Evolutionary conservation across 1,140 invertebrate genomes (phyloP).

Genomic region (Trichoplusia ni): DNA sequence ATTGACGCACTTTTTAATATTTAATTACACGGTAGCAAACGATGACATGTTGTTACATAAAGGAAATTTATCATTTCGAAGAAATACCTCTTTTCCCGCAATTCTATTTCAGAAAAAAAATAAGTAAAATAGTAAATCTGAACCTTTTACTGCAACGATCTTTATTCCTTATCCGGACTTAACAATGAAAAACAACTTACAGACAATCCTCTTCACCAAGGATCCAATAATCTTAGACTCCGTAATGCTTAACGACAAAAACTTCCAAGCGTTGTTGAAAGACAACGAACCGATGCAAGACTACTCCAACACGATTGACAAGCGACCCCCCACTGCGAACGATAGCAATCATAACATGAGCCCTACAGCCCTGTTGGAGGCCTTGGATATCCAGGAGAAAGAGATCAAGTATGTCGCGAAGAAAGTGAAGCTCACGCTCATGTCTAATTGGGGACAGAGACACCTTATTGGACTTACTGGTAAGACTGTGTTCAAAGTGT

Average conservation of each 20-base stretch:
- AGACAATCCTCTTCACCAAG: slow-evolving; percentile 93
- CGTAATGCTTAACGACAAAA: slow-evolving; percentile 87
- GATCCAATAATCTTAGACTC: slow-evolving; percentile 88
- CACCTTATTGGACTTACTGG: slow-evolving; percentile 83
- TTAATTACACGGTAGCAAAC: too few species aligned
- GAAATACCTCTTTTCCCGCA: too few species aligned
- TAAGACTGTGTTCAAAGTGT: slow-evolving; percentile 25
- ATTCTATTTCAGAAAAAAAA: too few species aligned
- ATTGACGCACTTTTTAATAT: too few species aligned
- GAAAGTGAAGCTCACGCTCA: slow-evolving; percentile 80
- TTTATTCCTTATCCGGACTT: neutral
- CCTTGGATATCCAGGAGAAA: slow-evolving; percentile 48
- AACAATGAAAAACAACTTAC: neutral
- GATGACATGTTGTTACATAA: too few species aligned
- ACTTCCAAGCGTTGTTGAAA: slow-evolving; percentile 82
- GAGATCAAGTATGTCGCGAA: slow-evolving; percentile 70
- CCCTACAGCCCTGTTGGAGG: slow-evolving; percentile 36
- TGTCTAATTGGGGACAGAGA: slow-evolving; percentile 84
- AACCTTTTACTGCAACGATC: neutral
- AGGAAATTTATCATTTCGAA: too few species aligned
- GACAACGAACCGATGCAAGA: slow-evolving; percentile 63
- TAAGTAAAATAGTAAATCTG: too few species aligned
- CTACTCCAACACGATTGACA: slow-evolving; percentile 53
- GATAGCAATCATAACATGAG: slow-evolving; percentile 57
- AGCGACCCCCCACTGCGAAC: slow-evolving; percentile 83